Evolutionary conservation across 2,888 invertebrate species (phyloP).

Genomic region (Nymphalis polychloros): DNA sequence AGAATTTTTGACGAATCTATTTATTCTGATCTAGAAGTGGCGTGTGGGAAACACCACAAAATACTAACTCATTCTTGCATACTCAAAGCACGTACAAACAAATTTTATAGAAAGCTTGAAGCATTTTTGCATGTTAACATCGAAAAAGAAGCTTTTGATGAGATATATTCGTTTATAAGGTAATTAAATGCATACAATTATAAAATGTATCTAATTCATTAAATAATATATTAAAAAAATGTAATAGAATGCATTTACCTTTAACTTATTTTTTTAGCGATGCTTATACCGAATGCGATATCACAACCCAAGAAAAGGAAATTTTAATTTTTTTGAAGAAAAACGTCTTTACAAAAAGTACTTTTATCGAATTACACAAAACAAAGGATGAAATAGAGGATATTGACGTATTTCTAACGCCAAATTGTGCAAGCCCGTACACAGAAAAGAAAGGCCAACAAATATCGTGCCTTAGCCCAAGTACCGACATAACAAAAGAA

Average conservation of each 20-base stretch:
- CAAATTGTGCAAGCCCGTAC: constrained; percentile 70
- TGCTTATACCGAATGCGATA: constrained; percentile 75
- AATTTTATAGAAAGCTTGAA: constrained; percentile 81
- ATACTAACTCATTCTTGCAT: constrained; percentile 83
- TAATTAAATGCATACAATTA: constrained; percentile 39
- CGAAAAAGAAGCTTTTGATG: constrained; percentile 76
- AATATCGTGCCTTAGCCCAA: constrained; percentile 63
- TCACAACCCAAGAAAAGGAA: constrained; percentile 74
- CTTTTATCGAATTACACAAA: constrained; percentile 44
- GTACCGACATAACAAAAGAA: constrained; percentile 68
- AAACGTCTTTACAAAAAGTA: constrained; percentile 44
- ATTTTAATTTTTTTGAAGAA: constrained; percentile 69
- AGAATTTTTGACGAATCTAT: constrained; percentile 84
- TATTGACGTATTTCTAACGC: constrained; percentile 71
- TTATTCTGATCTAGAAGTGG: constrained; percentile 83
- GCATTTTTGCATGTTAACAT: constrained; percentile 77
- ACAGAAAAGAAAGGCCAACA: constrained; percentile 54
- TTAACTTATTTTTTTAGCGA: constrained; percentile 60
- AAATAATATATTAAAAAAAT: neutral
- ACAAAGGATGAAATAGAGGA: constrained; percentile 62
- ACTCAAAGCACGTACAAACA: constrained; percentile 80
- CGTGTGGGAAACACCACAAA: constrained; percentile 80
- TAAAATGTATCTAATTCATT: neutral
- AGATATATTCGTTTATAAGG: constrained; percentile 79
- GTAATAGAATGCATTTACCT: neutral